Percentiles rank a stretch among this genome's conserved stretches.
Evolutionary conservation across 2,797 vertebrate genomes (phyloP).

Genomic region (Alectoris magna): DNA sequence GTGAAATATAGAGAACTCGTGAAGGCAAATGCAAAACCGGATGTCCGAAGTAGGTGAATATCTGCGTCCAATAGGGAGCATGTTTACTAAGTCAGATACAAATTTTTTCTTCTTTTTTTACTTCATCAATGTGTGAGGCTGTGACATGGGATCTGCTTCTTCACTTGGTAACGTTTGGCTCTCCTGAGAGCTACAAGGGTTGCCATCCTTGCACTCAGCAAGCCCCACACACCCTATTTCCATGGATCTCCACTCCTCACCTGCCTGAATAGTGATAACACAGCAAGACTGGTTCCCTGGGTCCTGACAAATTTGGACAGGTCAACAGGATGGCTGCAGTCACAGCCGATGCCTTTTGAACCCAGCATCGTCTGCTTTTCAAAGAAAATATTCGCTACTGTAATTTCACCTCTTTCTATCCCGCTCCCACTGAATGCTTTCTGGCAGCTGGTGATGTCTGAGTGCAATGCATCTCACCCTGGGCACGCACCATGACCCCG

Average conservation of each 20-base stretch:
- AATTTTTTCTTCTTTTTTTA: neutral
- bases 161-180: neutral
- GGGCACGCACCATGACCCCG: conserved; percentile 7
- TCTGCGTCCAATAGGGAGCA: neutral
- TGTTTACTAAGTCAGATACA: neutral
- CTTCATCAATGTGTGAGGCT: neutral
- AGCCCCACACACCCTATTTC: neutral
- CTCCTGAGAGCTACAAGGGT: neutral
- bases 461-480: neutral
- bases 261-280: neutral
- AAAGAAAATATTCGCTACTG: neutral
- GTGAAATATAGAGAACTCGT: neutral
- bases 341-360: neutral
- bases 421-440: neutral
- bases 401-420: conserved; percentile 15
- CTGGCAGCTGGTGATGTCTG: neutral
- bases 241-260: neutral
- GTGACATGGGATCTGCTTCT: neutral
- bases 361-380: neutral
- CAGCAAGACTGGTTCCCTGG: neutral
- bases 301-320: neutral
- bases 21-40: neutral
- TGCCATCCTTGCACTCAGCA: neutral
- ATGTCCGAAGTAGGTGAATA: neutral
- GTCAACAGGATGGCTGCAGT: neutral